These are phyloP conservation scores for Tauraco erythrolophus DNA, from an alignment of 2,113 vertebrate genomes.

Conservation along the genomic window DNA sequence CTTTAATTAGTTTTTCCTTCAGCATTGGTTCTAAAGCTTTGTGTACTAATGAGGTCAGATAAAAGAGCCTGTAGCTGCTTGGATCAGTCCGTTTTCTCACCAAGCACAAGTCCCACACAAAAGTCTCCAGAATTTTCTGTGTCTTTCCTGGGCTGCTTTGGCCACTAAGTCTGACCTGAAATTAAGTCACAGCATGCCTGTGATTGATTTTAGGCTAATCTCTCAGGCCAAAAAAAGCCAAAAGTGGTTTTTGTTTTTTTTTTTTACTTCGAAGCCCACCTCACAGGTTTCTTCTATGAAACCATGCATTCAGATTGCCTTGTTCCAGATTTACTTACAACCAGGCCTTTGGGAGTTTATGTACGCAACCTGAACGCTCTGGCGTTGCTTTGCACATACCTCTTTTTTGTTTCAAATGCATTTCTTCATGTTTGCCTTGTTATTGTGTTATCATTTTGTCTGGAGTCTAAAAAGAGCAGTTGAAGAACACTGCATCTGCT, in stretches of 20 bases:
- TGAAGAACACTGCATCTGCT: neutral
- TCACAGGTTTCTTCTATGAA: neutral
- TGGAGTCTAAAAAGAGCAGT: neutral
- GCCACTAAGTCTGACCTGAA: neutral
- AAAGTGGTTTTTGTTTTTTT: neutral
- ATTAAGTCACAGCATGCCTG: neutral
- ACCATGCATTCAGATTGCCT: neutral
- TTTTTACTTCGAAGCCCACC: neutral
- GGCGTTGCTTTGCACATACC: neutral
- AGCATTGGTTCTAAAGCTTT: neutral
- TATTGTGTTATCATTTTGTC: neutral
- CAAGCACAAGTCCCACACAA: neutral
- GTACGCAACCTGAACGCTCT: neutral
- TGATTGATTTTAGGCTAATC: neutral
- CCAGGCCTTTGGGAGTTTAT: neutral
- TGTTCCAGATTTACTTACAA: neutral
- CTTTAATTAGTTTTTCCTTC: conserved; percentile 29
- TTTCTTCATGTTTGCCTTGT: neutral
- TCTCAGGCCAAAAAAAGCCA: neutral
- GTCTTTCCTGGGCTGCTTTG: neutral
- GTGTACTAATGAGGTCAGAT: neutral
- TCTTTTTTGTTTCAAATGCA: neutral
- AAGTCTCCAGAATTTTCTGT: neutral
- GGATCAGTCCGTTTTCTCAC: neutral
- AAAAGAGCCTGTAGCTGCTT: neutral